Base-by-base conservation (phyloP, 2,888 invertebrate species). In the Pachydiplax longipennis region DNA sequence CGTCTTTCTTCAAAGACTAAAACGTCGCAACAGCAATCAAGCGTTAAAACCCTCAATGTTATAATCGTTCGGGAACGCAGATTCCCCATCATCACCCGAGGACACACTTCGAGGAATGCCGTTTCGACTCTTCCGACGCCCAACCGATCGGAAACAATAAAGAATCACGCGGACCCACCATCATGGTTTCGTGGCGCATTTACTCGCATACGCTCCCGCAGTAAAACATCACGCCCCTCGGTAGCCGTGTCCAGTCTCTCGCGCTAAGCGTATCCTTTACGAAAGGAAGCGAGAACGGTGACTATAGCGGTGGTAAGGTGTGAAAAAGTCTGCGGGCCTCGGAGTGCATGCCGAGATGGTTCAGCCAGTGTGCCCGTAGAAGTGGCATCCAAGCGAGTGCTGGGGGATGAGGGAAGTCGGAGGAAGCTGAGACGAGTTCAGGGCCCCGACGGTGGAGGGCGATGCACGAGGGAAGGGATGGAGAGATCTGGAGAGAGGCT, bases 371-470 rank as follows among this genome's bases (percentile, higher is more conserved):
- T 65, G 73, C 73, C 31, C 73, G 73, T 73, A 73, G 73, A 73
- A 73, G 73, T 73, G 73, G 73, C 73, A 73, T 73, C 73, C 73
- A 22, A 73, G 73, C 73, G 73, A 73, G 73, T 31, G 31, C 35
- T 12, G 48, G 12, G 25, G 18, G 48, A 8, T 10, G 81, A 40
- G 40, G 40, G 37, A 22, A 22, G 37, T 35, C 22, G 37, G 81
- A 48, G 44, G 44, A 25, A 22, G 82, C 6, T 48, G 82, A 83
- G 83, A 31, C 83, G 83, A 83, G 83, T 83, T 83, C 83, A 83
- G 83, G 83, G 83, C 83, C 83, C 83, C 53, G 35, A 53, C 83
- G 25, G 83, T 58, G 83, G 83, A 83, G 83, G 83, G 83, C 83
- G 83, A 83, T 83, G 83, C 83, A 58, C 83, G 83, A 18, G 82